phyloP scores from a whole-genome alignment of 1,140 invertebrate genomes.

The Aethina tumida region DNA sequence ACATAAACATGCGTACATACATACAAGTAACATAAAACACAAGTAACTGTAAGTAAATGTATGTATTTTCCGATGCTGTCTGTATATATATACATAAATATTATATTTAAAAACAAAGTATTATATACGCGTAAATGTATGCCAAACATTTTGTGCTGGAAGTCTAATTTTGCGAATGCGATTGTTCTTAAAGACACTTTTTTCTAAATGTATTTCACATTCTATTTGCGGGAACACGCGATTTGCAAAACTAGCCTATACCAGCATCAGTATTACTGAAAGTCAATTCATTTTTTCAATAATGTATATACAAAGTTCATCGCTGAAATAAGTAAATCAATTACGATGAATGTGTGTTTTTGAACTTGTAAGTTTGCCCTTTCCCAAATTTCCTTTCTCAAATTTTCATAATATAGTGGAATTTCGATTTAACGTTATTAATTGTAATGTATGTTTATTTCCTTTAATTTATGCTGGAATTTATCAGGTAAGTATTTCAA shows the following conservation, averaged over 20 bases:
- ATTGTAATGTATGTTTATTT: background rate
- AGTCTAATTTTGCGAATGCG: conserved; percentile 20
- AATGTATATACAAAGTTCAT: conserved; percentile 33
- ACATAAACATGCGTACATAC: conserved; percentile 31
- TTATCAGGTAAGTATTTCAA: conserved; percentile 1
- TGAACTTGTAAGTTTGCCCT: conserved; percentile 33
- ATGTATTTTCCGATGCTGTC: conserved; percentile 37
- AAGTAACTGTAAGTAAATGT: conserved; percentile 33
- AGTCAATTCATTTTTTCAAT: conserved; percentile 34
- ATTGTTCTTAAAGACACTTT: conserved; percentile 16
- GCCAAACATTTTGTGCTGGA: conserved; percentile 31
- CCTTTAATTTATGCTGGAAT: background rate
- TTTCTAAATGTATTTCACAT: conserved; percentile 10
- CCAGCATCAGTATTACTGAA: conserved; percentile 30
- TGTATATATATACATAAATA: conserved; percentile 27
- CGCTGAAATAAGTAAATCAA: conserved; percentile 33
- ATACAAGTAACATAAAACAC: conserved; percentile 23
- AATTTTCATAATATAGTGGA: too few species aligned
- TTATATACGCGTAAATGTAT: conserved; percentile 31
- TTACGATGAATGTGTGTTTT: conserved; percentile 32
- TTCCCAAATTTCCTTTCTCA: too few species aligned
- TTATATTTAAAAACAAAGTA: conserved; percentile 20
- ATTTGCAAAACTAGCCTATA: conserved; percentile 20
- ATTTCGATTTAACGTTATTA: background rate
- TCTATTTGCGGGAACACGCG: conserved; percentile 15